Percentiles rank a stretch among this genome's conserved stretches.
Evolutionary conservation across 2,797 vertebrate species (phyloP).

Genomic region (Diplodus sargus): DNA sequence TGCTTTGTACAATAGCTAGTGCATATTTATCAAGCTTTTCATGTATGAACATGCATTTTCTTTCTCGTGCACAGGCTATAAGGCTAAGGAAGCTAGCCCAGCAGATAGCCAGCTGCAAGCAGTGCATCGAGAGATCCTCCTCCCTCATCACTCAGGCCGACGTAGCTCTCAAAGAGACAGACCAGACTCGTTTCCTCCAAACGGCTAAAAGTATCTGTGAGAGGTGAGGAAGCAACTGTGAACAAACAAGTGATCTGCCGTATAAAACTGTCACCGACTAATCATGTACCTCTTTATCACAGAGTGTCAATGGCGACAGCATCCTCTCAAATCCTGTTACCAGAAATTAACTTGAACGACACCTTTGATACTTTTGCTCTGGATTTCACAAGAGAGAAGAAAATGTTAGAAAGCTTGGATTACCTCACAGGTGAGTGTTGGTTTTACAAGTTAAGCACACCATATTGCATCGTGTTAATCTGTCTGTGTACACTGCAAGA

Average conservation of each 20-base stretch:
- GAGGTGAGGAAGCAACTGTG: constrained; percentile 84
- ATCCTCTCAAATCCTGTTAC: constrained; percentile 97
- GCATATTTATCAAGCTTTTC: constrained; percentile 40
- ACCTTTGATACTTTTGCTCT: constrained; percentile 97
- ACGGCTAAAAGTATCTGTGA: constrained; percentile 97
- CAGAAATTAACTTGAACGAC: constrained; percentile 98
- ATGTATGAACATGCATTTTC: constrained; percentile 37
- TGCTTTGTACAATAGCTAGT: neutral
- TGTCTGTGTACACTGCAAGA: neutral
- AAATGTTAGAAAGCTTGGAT: constrained; percentile 97
- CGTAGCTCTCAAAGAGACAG: constrained; percentile 94
- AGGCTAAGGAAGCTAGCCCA: constrained; percentile 95
- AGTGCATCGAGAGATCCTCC: constrained; percentile 96
- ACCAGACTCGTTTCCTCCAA: constrained; percentile 95
- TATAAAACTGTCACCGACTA: constrained; percentile 6
- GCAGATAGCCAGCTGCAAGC: constrained; percentile 97
- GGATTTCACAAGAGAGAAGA: constrained; percentile 98
- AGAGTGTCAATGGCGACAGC: constrained; percentile 99
- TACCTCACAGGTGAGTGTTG: constrained; percentile 93
- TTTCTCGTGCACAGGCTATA: constrained; percentile 85
- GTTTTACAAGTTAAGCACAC: neutral
- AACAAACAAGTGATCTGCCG: neutral
- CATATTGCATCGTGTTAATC: neutral
- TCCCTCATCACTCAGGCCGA: constrained; percentile 97
- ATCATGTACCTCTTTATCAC: constrained; percentile 50